Conservation (phyloP, 2,888 invertebrate species). For the Erpobdella octoculata region DNA sequence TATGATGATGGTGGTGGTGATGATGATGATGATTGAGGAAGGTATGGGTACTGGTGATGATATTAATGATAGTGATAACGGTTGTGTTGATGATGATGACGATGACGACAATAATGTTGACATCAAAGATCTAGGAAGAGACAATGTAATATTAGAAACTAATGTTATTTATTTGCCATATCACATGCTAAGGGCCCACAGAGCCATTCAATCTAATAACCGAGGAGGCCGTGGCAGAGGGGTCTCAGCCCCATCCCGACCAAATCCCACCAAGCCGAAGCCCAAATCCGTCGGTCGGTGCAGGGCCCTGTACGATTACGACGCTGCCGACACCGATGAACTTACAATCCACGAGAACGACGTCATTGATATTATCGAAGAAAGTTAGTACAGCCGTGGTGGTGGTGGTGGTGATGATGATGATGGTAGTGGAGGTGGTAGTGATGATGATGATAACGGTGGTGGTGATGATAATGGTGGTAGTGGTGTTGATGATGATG, state of each 20-base stretch:
- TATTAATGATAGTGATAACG: background rate
- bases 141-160: too few species aligned
- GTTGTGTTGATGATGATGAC: too few species aligned
- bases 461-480: background rate
- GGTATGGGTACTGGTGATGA: background rate
- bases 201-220: too few species aligned
- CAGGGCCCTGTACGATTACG: conserved; percentile 60
- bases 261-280: conserved; percentile 44
- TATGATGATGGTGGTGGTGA: background rate
- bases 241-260: background rate
- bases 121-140: background rate
- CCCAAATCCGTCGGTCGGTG: conserved; percentile 42
- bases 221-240: background rate
- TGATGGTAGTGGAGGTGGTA: too few species aligned
- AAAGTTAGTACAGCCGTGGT: conserved; percentile 36
- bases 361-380: conserved; percentile 57
- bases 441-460: background rate
- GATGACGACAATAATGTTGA: background rate
- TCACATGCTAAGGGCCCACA: too few species aligned
- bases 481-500: background rate
- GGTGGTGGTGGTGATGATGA: background rate
- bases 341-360: conserved; percentile 60
- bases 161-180: too few species aligned
- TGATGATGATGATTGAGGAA: background rate
- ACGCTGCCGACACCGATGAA: conserved; percentile 63